Base-by-base conservation (phyloP, 2,113 vertebrate genomes). In the Aix galericulata region DNA sequence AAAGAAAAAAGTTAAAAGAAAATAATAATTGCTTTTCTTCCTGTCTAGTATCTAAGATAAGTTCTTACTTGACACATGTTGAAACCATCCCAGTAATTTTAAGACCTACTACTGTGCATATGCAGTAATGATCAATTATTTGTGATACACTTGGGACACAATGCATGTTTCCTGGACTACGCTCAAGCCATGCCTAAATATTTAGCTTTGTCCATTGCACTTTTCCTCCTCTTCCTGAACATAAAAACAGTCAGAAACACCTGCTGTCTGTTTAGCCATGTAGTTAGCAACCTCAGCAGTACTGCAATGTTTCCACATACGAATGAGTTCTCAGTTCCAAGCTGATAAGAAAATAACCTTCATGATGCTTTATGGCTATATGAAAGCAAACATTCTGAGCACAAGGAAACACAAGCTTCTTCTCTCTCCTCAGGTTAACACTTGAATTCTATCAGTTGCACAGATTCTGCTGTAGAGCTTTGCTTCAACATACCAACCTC, bases 61-160 rank as follows among this genome's bases (percentile, higher is more conserved):
- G 82, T 58, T 38, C 50, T 13, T 48, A 22, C 29, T 81, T 3
- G 18, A 80, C 29, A 29, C 32, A 69, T 20, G 64, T 77, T 76
- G 66, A 69, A 52, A 56, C 0, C 0, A 31, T 14, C 1, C 5
- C 31, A 36, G 10, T 71, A 32, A 40, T 72, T 84, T 71, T 15
- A 58, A 60, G 13, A 15, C 21, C 58, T 14, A 16, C 2, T 56
- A 42, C 82, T 63, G 58, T 73, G 17, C 48, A 46, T 31, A 9
- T 56, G 21, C 22, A n/a, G 9, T 9, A 29, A 40, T 1, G 5
- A 20, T 84, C 29, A 34, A 31, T 29, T 2, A 1, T 68, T 64
- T 76, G 34, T 88, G 46, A 86, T 9, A 18, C 59, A 56, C 52
- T 36, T 62, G 5, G 60, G 73, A 34, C 29, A 36, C 84, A 9